These are phyloP conservation scores for Nannoperca australis DNA, from an alignment of 2,797 vertebrate species.

Conservation along the genomic window DNA sequence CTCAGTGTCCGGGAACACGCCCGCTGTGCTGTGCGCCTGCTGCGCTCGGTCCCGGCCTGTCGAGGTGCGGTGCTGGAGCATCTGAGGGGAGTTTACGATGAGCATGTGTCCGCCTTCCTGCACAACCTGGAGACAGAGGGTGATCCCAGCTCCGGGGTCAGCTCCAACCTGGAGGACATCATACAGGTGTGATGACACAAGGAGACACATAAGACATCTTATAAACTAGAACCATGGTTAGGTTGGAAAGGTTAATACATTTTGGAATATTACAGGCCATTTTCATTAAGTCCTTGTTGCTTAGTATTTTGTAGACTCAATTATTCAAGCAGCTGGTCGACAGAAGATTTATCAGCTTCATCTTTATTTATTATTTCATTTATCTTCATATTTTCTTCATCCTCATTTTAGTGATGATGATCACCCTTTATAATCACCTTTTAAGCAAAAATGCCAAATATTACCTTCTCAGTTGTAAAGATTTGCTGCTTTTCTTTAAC, in stretches of 20 bases:
- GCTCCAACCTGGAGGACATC: conserved; percentile 85
- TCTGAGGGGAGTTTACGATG: conserved; percentile 92
- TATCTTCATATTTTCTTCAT: no score
- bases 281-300: neutral
- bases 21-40: conserved; percentile 91
- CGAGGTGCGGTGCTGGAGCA: conserved; percentile 92
- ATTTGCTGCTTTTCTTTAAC: neutral
- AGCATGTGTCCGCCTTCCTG: conserved; percentile 90
- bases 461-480: neutral
- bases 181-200: conserved; percentile 72
- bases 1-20: conserved; percentile 92
- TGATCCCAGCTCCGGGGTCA: conserved; percentile 67
- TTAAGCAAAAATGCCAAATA: neutral
- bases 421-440: neutral
- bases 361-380: no score
- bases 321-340: no score
- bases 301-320: no score
- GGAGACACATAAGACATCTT: neutral
- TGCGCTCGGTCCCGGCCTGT: conserved; percentile 91
- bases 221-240: neutral
- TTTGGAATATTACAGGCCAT: neutral
- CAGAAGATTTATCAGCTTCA: neutral
- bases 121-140: conserved; percentile 87
- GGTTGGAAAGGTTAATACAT: neutral
- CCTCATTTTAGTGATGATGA: neutral